These are phyloP conservation scores for Otus sunia DNA, from an alignment of 2,113 vertebrate species.

Conservation along the genomic window DNA sequence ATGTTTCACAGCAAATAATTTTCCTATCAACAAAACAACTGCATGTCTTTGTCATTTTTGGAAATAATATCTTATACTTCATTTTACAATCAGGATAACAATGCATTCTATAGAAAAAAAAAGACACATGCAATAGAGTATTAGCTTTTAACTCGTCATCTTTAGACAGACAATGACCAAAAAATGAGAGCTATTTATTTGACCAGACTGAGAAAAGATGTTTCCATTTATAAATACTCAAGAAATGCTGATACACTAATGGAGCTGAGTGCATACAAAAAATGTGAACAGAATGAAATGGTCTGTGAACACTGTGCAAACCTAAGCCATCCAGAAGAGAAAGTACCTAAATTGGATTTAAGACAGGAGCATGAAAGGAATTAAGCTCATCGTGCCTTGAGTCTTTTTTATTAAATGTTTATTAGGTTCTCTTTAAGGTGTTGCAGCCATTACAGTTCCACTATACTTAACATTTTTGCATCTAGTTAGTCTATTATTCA, in stretches of 20 bases:
- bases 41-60: background rate
- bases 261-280: background rate
- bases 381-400: background rate
- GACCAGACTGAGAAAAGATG: background rate
- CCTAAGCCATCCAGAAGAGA: background rate
- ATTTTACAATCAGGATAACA: background rate
- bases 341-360: background rate
- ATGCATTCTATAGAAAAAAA: background rate
- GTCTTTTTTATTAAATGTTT: background rate
- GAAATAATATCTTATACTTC: background rate
- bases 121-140: background rate
- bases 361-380: background rate
- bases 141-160: background rate
- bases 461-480: background rate
- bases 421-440: background rate
- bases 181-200: background rate
- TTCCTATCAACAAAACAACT: background rate
- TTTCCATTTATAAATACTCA: background rate
- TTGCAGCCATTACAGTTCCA: background rate
- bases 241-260: background rate
- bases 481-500: background rate
- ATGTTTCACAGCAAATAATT: background rate
- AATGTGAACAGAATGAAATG: background rate
- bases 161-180: background rate
- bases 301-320: background rate